A percentile compares a stretch with the other conserved stretches of the same genome.
phyloP scores from a whole-genome alignment of 2,888 invertebrate genomes.

The Dichetophora obliterata region DNA sequence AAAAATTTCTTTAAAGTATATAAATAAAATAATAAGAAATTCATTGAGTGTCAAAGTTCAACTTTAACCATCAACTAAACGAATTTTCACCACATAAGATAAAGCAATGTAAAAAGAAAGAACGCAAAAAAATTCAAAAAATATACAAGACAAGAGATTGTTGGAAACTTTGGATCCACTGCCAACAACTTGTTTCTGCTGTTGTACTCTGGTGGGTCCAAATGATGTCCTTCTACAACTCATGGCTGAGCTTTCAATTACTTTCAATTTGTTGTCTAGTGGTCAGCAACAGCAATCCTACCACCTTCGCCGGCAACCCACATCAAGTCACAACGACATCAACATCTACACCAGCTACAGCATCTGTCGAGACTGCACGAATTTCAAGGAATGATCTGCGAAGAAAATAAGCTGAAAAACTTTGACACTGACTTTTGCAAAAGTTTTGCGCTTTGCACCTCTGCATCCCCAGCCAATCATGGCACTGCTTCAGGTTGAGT shows the following conservation, averaged over 20 bases:
- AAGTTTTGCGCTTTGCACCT: neutral
- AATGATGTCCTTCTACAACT: neutral
- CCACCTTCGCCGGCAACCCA: neutral
- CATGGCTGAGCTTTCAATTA: conserved; percentile 57
- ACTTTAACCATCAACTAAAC: neutral
- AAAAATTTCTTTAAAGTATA: neutral
- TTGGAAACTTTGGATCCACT: neutral
- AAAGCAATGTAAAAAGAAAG: neutral
- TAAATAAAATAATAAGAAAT: neutral
- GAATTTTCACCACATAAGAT: neutral
- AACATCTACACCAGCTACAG: neutral
- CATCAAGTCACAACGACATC: neutral
- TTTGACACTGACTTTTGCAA: conserved; percentile 12
- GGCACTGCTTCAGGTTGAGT: neutral
- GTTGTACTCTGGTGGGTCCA: neutral
- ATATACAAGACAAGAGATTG: neutral
- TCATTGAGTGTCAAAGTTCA: neutral
- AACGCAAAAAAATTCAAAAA: neutral
- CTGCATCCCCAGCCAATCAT: neutral
- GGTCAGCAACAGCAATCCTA: conserved; percentile 44
- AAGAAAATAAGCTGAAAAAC: conserved; percentile 8
- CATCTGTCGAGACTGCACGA: neutral
- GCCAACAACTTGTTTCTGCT: too few relatives aligned
- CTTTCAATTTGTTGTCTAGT: conserved; percentile 58
- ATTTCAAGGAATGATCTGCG: neutral